Evolutionary conservation across 2,888 invertebrate species (phyloP), one percentile per base, ranked within the genome.

Genomic region (Lasioglossum vierecki): DNA sequence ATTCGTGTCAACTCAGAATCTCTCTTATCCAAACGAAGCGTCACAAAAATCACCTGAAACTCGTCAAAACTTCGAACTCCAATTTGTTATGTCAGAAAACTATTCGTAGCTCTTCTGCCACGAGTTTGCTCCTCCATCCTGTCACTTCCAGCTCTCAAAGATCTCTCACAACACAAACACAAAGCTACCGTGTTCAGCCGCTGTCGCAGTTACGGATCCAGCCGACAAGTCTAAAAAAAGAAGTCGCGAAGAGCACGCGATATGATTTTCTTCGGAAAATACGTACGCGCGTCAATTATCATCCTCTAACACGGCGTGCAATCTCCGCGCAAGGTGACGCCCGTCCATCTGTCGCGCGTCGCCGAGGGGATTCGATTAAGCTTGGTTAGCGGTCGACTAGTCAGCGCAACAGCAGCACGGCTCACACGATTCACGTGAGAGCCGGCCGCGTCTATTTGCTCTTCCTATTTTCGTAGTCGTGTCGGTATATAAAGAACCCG

Each of bases 401-500:
- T 72, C 76, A 71, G 81, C 79, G 75, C 72, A 79, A 82, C 82
- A 66, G 49, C 71, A 80, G 78, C 82, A 76, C 83, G 63, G 63
- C 26, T 63, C 63, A 30, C 30, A 30, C 63, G 30, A 63, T 63
- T 91, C 91, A 91, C 91, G 91, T 92, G 91, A 88, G 82, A 39
- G 82, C 35, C 74, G 68, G n/a, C 53, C 85, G 82, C 89, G 88
- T 89, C 89, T 89, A 88, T 93, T 92, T 91, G 91, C 90, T 92
- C 90, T 93, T 93, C 92, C 92, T 92, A 93, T 92, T 92, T 93
- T 92, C 89, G 92, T 89, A 86, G 83, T 57, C 85, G 90, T 88
- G 63, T 83, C 74, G 91, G 91, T 93, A 92, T 92, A 93, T 93
- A 92, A 93, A 90, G 91, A 92, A 88, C 76, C 86, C 91, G 93